Evolutionary conservation across 1,140 invertebrate species (phyloP).

Genomic region (Aleiodes sp.): DNA sequence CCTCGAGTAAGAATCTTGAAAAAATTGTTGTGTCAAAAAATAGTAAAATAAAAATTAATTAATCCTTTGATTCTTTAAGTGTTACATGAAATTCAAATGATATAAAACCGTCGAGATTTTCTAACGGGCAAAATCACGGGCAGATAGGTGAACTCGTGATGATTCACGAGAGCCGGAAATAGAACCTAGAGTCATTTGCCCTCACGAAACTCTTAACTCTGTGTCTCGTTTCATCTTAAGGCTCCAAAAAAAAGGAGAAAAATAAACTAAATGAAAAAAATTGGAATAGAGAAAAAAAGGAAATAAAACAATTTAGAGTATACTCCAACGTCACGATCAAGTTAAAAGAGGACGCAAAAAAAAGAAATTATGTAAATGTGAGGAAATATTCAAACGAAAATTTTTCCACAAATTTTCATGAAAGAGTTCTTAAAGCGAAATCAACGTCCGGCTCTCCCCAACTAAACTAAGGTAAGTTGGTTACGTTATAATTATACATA

Average conservation of each 20-base stretch:
- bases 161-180: slow-evolving; percentile 64
- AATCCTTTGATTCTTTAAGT: neutral
- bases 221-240: slow-evolving; percentile 48
- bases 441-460: slow-evolving; percentile 1
- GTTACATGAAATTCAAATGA: slow-evolving; percentile 18
- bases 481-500: slow-evolving; percentile 38
- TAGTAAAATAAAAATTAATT: neutral
- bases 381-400: neutral
- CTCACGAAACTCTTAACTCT: slow-evolving; percentile 40
- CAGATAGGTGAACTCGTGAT: slow-evolving; percentile 56
- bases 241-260: neutral
- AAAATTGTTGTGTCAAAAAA: too few relatives aligned
- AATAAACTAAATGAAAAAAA: neutral
- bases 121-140: slow-evolving; percentile 24
- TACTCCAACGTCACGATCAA: too few relatives aligned
- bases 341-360: too few relatives aligned
- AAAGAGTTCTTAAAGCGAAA: neutral
- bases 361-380: neutral
- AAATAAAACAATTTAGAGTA: neutral
- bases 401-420: slow-evolving; percentile 1
- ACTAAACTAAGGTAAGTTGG: slow-evolving; percentile 32
- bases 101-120: neutral
- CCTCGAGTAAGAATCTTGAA: too few relatives aligned
- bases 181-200: slow-evolving; percentile 56
- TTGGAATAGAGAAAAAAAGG: neutral